Base-by-base conservation (phyloP, 2,113 vertebrate species). In the Pogonocichla stellata region DNA sequence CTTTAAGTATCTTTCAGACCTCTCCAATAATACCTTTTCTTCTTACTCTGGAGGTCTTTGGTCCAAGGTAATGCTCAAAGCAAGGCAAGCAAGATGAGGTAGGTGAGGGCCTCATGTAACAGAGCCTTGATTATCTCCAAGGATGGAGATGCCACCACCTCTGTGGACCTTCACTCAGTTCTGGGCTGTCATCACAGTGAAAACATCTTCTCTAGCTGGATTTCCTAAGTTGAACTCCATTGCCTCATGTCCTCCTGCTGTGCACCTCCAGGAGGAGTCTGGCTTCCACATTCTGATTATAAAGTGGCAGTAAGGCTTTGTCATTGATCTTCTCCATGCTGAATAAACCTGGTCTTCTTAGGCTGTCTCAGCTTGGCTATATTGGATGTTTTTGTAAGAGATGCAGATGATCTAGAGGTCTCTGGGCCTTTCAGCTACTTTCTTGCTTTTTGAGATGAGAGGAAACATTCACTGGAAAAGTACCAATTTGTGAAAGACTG, bases 131-230 rank as follows among this genome's bases (percentile, higher is more conserved):
- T 12, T 29, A 43, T 66, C 57, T 70, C 24, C 29, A 47, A 25
- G 6, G 29, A 6, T 45, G 23, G 43, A 78, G 74, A 17, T 70
- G 36, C n/a, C 45, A 34, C 22, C 29, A 33, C 19, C 17, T 77
- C 25, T 29, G 38, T 69, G 45, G 64, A 45, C 34, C 42, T 5
- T 34, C 17, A 15, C 26, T 50, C 16, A 19, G 23, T 4, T 19
- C 24, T 67, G 9, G 12, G 12, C 58, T 0, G 0, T 64, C 14
- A 4, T n/a, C 53, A 3, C 12, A 7, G 22, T 80, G 69, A 64
- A 58, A 80, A 62, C 8, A 9, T 12, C 65, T 66, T 58, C 36
- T 29, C 18, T 6, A 5, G 12, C 6, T 66, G 53, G 8, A 4
- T 75, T 92, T 83, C 57, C 19, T 1, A 0, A 29, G 17, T 2